Evolutionary conservation across 2,113 vertebrate genomes (phyloP).

Genomic region (Xiphophorus hellerii): DNA sequence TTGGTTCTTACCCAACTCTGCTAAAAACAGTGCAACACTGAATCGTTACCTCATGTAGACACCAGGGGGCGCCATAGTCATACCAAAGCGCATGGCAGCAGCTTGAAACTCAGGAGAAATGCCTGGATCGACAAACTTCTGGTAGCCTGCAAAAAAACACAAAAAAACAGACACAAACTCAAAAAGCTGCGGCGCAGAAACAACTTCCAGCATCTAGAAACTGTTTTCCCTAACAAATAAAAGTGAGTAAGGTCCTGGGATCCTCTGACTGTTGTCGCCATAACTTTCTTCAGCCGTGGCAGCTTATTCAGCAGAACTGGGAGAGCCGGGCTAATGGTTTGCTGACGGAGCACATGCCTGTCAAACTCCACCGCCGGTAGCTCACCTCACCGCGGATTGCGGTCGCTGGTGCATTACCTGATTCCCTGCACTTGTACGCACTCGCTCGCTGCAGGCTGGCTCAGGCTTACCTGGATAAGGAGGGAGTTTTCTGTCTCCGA

Average conservation of each 20-base stretch:
- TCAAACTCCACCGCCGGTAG: conserved; percentile 50
- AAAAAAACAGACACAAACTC: neutral
- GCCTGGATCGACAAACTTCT: conserved; percentile 85
- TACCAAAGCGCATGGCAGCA: conserved; percentile 74
- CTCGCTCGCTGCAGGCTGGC: conserved; percentile 24
- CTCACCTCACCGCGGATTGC: conserved; percentile 67
- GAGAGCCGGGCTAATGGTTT: conserved; percentile 44
- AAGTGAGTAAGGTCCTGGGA: conserved; percentile 17
- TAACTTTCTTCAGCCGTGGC: conserved; percentile 50
- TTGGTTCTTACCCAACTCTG: too few relatives aligned
- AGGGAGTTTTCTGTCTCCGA: conserved; percentile 63
- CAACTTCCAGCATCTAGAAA: neutral
- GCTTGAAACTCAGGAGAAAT: conserved; percentile 82
- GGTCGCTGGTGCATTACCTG: conserved; percentile 68
- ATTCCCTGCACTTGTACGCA: conserved; percentile 48
- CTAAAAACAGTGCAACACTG: too few relatives aligned
- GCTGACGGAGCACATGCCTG: conserved; percentile 64
- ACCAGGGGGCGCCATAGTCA: conserved; percentile 87
- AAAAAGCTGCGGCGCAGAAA: neutral
- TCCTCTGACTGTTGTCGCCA: conserved; percentile 29
- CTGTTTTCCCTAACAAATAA: neutral
- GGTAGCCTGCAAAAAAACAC: conserved; percentile 76
- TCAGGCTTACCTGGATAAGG: conserved; percentile 84
- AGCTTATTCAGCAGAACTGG: conserved; percentile 65
- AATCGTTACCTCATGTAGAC: conserved; percentile 87